Base-by-base conservation (phyloP, 2,113 vertebrate genomes). In the Amazona guildingii region DNA sequence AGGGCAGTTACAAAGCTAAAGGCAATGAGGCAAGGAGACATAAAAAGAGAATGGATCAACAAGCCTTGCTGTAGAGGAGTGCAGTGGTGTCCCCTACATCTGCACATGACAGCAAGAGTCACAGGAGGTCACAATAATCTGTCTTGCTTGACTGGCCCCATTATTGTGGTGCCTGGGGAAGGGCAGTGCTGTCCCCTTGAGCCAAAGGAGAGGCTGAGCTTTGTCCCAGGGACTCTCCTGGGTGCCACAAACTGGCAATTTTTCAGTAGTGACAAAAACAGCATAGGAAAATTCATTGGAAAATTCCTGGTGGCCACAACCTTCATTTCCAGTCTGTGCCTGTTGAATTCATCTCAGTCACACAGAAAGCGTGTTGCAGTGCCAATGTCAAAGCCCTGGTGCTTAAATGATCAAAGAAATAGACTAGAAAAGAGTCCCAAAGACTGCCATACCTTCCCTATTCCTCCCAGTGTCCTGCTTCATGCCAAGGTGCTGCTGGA, bases 11-110 rank as follows among this genome's bases (percentile, higher is more conserved):
- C 43, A 52, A 84, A 86, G 85, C 81, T 28, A 59, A 75, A 81
- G 80, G 91, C 85, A 69, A 69, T 9, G 52, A 94, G 87, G 96
- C 94, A 91, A 33, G 78, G 68, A 62, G 72, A 86, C 51, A 78
- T 59, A 61, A 92, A 87, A 79, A 72, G 44, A 80, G 72, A 83
- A 64, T 10, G 84, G 78, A 68, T 87, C 75, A 63, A 29, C 75
- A 44, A 57, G 91, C 80, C 61, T 43, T 31, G 43, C 88, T 74
- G 29, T 19, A 51, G 27, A 43, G 84, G 92, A 86, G 89, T 2
- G 7, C 2, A 44, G 92, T 13, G 19, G n/a, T 31, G 52, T 28
- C 41, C 66, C 76, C 89, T 88, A 31, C 63, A 43, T 81, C 95
- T 93, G 81, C 83, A 59, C 74, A 18, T 41, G 64, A 57, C 86